Conservation (phyloP, 2,888 invertebrate genomes). For the Omphaloscelis lunosa region DNA sequence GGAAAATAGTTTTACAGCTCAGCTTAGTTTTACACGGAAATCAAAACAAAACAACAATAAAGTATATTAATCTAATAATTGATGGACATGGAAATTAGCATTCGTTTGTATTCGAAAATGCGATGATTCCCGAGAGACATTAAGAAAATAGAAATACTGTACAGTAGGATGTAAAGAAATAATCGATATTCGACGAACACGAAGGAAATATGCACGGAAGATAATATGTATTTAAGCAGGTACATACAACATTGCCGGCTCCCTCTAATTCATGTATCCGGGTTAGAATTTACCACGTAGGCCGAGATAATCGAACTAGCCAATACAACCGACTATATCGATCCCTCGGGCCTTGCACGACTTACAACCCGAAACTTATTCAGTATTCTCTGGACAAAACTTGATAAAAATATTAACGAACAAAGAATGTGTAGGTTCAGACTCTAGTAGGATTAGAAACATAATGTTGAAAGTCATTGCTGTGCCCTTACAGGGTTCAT, state of each 20-base stretch:
- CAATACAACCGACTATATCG: background rate
- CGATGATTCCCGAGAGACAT: no score
- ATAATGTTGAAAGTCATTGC: background rate
- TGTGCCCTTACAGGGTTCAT: background rate
- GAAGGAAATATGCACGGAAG: no score
- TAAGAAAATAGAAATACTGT: no score
- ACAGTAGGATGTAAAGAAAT: background rate
- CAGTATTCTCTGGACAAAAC: background rate
- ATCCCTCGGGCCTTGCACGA: background rate
- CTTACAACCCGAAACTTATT: background rate
- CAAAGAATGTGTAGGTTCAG: background rate
- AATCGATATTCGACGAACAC: background rate
- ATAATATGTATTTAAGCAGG: background rate
- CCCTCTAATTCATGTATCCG: background rate
- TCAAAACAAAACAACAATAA: no score
- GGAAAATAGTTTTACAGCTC: no score
- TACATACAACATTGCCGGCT: background rate
- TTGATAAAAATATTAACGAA: constrained; percentile 5
- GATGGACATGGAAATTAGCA: no score
- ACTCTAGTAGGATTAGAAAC: background rate
- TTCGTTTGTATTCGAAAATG: no score
- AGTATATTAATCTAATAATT: no score
- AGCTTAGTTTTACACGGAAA: no score
- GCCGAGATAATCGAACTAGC: background rate
- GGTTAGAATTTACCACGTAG: background rate